Evolutionary conservation across 1,140 invertebrate genomes (phyloP), one percentile per base, ranked within the genome.

Genomic region (Drosophila pandora): DNA sequence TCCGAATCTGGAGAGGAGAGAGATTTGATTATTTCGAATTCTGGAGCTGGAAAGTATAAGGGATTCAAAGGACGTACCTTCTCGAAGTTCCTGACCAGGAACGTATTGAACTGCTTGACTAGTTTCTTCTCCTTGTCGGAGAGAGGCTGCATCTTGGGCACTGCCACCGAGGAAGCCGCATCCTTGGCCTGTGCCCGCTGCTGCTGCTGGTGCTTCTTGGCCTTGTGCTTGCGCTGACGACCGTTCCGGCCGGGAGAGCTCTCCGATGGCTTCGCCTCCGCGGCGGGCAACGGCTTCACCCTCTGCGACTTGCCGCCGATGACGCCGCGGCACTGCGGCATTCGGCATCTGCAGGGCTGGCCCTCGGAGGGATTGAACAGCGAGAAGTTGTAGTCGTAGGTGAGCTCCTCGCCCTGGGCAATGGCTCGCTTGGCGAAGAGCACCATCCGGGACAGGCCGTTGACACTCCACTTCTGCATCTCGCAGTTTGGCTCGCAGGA

Each of bases 391-490:
- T 99, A 99, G 92, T 99, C 98, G 90, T 99, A 99, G 1, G 96
- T 97, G 0, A 99, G 93, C 91, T 99, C 98, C 91, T 97, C 96
- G 1, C 94, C 95, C 1, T 95, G 93, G 39, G 95, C 92, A 48
- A 99, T 99, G 76, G 99, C 95, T 59, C 97, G 93, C 12, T 97
- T 93, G 2, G 98, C 97, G 93, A 99, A 99, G 3, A 99, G 92
- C 2, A 97, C 98, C 96, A 99, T 99, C 62, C 98, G 93, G 62
- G 97, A 98, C 59, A 96, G 92, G 13, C 98, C 98, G 92, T 98
- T 98, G 2, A 99, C 97, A 78, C 95, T 97, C 98, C 98, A 99
- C 92, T 99, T 99, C 92, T 99, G 98, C 96, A 99, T 99, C 92
- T 99, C 98, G 92, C 98, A 99, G 92, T 99, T 99, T 23, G 98